Conservation (phyloP, 1,140 invertebrate species). For the Microplitis demolitor region DNA sequence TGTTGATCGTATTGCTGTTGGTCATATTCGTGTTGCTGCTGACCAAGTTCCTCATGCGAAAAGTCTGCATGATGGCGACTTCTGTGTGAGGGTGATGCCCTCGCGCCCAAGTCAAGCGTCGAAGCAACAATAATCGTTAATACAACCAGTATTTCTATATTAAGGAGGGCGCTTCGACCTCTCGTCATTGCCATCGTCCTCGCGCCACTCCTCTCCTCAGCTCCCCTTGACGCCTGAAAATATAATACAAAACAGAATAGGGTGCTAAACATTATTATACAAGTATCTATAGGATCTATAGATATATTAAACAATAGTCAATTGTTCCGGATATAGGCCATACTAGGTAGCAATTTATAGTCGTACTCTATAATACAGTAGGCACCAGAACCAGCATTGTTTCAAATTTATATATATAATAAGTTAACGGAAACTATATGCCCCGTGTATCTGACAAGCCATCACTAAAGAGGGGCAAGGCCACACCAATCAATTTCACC, state of each 20-base stretch:
- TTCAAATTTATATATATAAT: not conserved
- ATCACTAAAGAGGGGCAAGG: not conserved
- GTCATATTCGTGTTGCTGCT: conserved; percentile 20
- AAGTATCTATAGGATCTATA: too few relatives aligned
- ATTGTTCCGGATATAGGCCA: too few relatives aligned
- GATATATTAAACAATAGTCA: too few relatives aligned
- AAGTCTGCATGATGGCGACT: conserved; percentile 55
- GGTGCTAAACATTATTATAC: too few relatives aligned
- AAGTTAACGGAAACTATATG: not conserved
- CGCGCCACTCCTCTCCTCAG: conserved; percentile 26
- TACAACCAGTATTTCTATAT: conserved; percentile 44
- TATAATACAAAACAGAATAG: not conserved
- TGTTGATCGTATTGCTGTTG: conserved; percentile 1
- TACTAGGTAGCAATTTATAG: too few relatives aligned
- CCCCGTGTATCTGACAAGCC: not conserved
- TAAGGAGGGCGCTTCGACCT: conserved; percentile 45
- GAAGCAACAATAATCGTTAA: conserved; percentile 45
- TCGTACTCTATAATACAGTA: too few relatives aligned
- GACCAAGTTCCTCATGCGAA: conserved; percentile 44
- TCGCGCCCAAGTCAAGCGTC: conserved; percentile 41
- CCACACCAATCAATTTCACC: conserved; percentile 1
- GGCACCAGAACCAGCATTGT: too few relatives aligned
- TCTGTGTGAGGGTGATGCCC: conserved; percentile 50
- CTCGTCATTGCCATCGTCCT: conserved; percentile 51
- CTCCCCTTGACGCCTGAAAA: conserved; percentile 23